These are phyloP conservation scores for Plutella xylostella DNA, from an alignment of 2,888 invertebrate species.

Conservation along the genomic window DNA sequence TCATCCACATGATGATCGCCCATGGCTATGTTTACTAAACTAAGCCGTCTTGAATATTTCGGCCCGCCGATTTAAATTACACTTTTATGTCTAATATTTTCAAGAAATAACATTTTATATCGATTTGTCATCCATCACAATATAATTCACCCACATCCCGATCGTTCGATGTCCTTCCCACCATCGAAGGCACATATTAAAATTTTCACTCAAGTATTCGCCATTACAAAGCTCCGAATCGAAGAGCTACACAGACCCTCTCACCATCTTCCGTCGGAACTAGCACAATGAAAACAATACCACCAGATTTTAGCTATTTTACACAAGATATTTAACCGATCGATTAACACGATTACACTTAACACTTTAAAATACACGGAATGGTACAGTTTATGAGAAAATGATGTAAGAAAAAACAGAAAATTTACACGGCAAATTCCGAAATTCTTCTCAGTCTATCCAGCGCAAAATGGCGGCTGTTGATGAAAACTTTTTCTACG, in stretches of 20 bases:
- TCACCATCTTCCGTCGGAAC: slow-evolving; percentile 81
- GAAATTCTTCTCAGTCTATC: slow-evolving; percentile 82
- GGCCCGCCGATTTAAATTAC: slow-evolving; percentile 71
- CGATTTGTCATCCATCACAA: slow-evolving; percentile 66
- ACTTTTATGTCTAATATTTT: slow-evolving; percentile 66
- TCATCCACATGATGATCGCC: slow-evolving; percentile 95
- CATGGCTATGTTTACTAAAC: slow-evolving; percentile 83
- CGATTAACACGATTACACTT: slow-evolving; percentile 63
- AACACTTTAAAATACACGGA: slow-evolving; percentile 72
- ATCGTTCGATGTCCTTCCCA: slow-evolving; percentile 77
- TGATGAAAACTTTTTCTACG: slow-evolving; percentile 95
- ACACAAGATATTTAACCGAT: slow-evolving; percentile 57
- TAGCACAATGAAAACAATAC: slow-evolving; percentile 78
- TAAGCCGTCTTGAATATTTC: slow-evolving; percentile 73
- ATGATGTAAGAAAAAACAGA: slow-evolving; percentile 72
- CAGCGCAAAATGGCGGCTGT: slow-evolving; percentile 95
- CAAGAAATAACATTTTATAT: slow-evolving; percentile 66
- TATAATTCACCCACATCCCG: slow-evolving; percentile 74
- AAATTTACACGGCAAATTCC: slow-evolving; percentile 79
- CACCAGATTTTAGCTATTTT: slow-evolving; percentile 67
- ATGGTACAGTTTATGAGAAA: slow-evolving; percentile 67
- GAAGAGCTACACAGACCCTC: slow-evolving; percentile 77
- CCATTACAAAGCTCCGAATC: slow-evolving; percentile 82
- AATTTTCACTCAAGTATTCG: slow-evolving; percentile 80
- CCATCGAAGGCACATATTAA: slow-evolving; percentile 82